A percentile compares a stretch with the other conserved stretches of the same genome.
These are phyloP conservation scores for Parus major DNA, from an alignment of 2,113 vertebrate species.

Conservation along the genomic window DNA sequence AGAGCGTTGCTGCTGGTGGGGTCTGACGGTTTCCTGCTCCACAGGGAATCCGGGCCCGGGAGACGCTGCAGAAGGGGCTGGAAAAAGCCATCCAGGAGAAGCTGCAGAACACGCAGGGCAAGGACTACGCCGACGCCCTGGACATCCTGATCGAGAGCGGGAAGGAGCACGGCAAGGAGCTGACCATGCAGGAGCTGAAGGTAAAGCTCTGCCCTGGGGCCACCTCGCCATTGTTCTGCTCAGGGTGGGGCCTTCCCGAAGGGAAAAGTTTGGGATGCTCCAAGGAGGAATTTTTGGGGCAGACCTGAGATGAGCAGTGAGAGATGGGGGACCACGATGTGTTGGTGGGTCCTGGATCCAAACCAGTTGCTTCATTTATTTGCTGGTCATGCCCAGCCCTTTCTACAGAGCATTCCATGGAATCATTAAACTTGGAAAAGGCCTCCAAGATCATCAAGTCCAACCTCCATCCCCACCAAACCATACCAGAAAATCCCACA, in stretches of 20 bases:
- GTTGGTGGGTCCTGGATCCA: not conserved
- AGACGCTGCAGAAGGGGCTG: constrained; percentile 88
- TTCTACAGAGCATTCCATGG: not conserved
- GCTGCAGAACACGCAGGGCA: constrained; percentile 87
- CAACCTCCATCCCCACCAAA: not conserved
- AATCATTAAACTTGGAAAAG: not conserved
- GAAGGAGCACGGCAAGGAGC: constrained; percentile 91
- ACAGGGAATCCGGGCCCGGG: constrained; percentile 92
- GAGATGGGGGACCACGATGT: rapidly evolving
- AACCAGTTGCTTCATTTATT: not conserved
- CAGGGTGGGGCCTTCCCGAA: rapidly evolving
- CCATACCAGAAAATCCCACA: rapidly evolving
- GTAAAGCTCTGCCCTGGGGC: constrained; percentile 47
- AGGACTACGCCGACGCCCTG: constrained; percentile 91
- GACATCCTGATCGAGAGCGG: constrained; percentile 95
- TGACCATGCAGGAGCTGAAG: constrained; percentile 98
- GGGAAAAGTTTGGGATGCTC: not conserved
- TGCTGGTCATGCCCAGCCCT: not conserved
- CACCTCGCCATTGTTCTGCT: not conserved
- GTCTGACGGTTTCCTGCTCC: not conserved
- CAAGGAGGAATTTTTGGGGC: not conserved
- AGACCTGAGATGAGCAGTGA: not conserved
- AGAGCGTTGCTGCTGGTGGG: rapidly evolving
- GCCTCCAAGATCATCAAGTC: rapidly evolving
- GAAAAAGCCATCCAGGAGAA: constrained; percentile 97